A percentile compares a stretch with the other conserved stretches of the same genome.
phyloP scores from a whole-genome alignment of 2,113 vertebrate genomes.

The Heterotilapia buettikoferi region DNA sequence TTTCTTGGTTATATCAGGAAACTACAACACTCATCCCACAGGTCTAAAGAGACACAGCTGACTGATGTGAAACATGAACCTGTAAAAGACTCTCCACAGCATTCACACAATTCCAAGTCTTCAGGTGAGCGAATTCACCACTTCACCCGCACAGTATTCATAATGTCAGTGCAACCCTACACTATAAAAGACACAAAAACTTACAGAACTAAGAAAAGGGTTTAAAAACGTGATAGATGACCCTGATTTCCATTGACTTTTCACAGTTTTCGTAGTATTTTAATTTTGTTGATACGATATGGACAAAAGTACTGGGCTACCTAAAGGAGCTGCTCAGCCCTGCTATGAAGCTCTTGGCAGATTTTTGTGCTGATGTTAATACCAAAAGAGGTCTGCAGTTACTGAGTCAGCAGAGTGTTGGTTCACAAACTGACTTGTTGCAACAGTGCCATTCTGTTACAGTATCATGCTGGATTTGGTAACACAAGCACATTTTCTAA shows the following conservation, averaged over 20 bases:
- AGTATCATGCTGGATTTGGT: not conserved
- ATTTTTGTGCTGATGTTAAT: not conserved
- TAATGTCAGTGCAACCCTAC: not conserved
- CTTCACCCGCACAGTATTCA: not conserved
- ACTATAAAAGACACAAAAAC: not conserved
- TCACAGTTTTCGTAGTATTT: not conserved
- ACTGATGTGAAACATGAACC: slow-evolving; percentile 72
- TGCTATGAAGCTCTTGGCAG: not conserved
- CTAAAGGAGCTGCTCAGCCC: not conserved
- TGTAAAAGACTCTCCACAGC: slow-evolving; percentile 50
- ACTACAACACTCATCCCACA: slow-evolving; percentile 73
- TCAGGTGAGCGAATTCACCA: slow-evolving; percentile 13
- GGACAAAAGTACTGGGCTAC: not conserved
- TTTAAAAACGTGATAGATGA: not conserved
- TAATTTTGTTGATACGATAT: not conserved
- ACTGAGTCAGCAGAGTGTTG: not conserved
- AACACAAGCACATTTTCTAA: too few relatives aligned
- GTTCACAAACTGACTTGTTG: not conserved
- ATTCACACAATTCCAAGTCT: slow-evolving; percentile 9
- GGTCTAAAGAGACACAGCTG: slow-evolving; percentile 75
- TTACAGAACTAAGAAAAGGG: not conserved
- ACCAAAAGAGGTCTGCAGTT: not conserved
- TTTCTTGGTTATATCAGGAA: slow-evolving; percentile 70
- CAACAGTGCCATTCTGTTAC: not conserved
- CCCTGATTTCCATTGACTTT: not conserved